Base-by-base conservation (phyloP, 2,797 vertebrate genomes). In the Novumbra hubbsi region DNA sequence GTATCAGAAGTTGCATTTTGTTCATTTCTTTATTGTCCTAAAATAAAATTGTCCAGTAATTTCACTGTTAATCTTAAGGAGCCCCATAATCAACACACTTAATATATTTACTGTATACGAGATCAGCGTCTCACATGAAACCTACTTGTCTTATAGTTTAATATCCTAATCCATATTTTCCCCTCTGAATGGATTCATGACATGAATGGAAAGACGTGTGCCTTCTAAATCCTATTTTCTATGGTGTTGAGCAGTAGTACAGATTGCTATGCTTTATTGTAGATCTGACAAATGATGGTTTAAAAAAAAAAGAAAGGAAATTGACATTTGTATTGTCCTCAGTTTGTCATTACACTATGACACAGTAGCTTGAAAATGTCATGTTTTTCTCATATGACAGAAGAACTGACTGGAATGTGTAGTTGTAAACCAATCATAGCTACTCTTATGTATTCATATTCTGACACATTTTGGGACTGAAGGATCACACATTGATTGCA, bases 201-300 rank as follows among this genome's bases (percentile, higher is more conserved):
- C 76, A 70, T 78, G 76, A 86, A 81, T 84, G 76, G 71, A 83
- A 80, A 77, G 76, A 88, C 81, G 80, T 83, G 90, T 91, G 91
- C 90, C 91, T 91, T 91, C 83, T 72, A 49, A 75, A 72, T 85
- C 80, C 70, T 82, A 9, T 4, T 82, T 57, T 80, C 52, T 80
- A 45, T 34, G 70, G 52, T 75, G 69, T 32, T 76, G 67, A 67
- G 73, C 38, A 0, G 72, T 45, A 70, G 62, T n/a, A 48, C 65
- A 41, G 57, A 49, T 15, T 19, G 15, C 79, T 80, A 21, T 4
- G 9, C 55, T 16, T 38, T 30, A 49, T 50, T 2, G 8, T 17
- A 15, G 50, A 38, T 71, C 21, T 50, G 24, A 52, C 32, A 75
- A 63, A 74, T 70, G 77, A 77, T 55, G 78, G 80, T 81, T 76